These are phyloP conservation scores for Villa cingulata DNA, from an alignment of 2,888 invertebrate species.

Conservation along the genomic window DNA sequence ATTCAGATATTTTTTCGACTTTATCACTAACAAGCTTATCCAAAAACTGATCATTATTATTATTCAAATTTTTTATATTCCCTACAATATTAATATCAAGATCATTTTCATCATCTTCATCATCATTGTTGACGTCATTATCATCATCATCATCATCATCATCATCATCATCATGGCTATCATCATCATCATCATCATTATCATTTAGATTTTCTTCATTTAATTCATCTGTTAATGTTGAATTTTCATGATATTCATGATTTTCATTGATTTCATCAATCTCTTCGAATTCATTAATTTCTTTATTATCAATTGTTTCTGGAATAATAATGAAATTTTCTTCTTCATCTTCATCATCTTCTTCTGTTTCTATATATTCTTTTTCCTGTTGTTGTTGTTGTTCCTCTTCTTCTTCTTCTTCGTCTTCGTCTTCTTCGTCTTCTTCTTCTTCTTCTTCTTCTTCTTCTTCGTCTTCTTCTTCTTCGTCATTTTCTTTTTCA, in stretches of 20 bases:
- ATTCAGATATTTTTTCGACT: constrained; percentile 11
- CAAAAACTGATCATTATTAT: constrained; percentile 3
- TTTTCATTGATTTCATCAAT: background rate
- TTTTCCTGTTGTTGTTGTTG: background rate
- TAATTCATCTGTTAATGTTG: no score
- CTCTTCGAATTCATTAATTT: background rate
- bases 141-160: background rate
- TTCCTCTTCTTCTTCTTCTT: background rate
- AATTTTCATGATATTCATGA: background rate
- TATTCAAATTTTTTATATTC: background rate
- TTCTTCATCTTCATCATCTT: background rate
- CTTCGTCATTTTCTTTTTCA: background rate
- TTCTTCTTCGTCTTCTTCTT: background rate
- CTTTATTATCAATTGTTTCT: background rate
- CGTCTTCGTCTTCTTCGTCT: background rate
- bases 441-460: background rate
- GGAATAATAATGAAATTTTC: no score
- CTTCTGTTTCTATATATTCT: background rate
- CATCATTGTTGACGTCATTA: background rate
- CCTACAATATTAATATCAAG: background rate
- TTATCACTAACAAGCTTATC: background rate
- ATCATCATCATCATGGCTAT: background rate
- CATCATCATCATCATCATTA: background rate
- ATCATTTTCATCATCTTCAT: constrained; percentile 2
- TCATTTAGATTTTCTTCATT: background rate